phyloP scores from a whole-genome alignment of 1,140 invertebrate species.

The Diachasmimorpha longicaudata region DNA sequence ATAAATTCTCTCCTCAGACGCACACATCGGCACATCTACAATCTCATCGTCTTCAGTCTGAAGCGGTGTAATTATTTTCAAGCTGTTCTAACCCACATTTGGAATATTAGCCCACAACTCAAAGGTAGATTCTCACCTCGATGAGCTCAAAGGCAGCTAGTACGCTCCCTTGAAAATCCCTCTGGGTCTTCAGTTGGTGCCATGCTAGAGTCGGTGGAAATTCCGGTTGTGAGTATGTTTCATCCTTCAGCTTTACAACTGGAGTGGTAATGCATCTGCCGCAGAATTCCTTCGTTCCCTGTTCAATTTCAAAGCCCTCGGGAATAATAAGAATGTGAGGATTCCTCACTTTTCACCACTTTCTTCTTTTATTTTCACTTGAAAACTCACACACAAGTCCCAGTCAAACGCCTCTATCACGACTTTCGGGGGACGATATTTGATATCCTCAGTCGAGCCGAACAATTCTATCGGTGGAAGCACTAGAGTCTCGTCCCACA shows the following conservation, averaged over 20 bases:
- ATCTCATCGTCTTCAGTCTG: constrained; percentile 42
- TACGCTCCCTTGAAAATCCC: constrained; percentile 60
- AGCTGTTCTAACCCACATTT: background rate
- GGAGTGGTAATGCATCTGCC: constrained; percentile 63
- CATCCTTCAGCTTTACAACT: constrained; percentile 58
- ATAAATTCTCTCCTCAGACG: constrained; percentile 47
- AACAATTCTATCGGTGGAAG: constrained; percentile 60
- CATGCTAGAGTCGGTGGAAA: constrained; percentile 65
- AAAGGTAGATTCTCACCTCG: constrained; percentile 51
- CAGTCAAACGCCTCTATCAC: constrained; percentile 57
- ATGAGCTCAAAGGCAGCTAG: constrained; percentile 67
- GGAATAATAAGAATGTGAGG: background rate
- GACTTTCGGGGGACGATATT: constrained; percentile 59
- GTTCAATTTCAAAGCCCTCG: background rate
- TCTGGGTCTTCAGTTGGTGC: constrained; percentile 60
- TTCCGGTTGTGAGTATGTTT: constrained; percentile 57
- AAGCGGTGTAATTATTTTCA: background rate
- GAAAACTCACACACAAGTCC: constrained; percentile 47
- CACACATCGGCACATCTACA: constrained; percentile 34
- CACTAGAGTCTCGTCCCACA: constrained; percentile 68
- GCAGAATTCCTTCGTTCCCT: constrained; percentile 64
- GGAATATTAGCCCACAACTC: background rate
- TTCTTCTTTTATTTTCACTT: background rate
- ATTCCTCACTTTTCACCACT: background rate
- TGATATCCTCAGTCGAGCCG: constrained; percentile 59